Evolutionary conservation across 2,113 vertebrate genomes (phyloP).

Genomic region (Nycticorax nycticorax): DNA sequence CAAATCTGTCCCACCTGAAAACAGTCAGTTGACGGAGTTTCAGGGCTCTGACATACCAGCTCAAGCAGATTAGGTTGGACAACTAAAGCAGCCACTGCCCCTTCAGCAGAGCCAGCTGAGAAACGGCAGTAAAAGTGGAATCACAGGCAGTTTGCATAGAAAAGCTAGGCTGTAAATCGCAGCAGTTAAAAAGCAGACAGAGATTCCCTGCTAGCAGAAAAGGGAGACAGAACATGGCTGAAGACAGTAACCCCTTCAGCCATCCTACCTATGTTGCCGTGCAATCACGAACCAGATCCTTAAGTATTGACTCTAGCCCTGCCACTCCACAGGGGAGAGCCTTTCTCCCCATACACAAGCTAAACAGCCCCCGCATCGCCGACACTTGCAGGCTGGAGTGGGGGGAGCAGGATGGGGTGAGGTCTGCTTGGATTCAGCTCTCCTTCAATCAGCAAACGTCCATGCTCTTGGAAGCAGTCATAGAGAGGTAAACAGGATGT

Average conservation of each 20-base stretch:
- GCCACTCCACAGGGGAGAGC: background rate
- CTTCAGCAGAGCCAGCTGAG: background rate
- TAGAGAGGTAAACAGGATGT: conserved; percentile 56
- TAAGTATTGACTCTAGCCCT: background rate
- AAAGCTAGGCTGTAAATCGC: conserved; percentile 42
- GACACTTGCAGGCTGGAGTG: background rate
- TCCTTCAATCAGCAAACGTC: background rate
- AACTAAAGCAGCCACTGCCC: background rate
- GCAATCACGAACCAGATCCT: background rate
- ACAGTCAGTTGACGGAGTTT: background rate
- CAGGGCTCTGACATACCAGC: background rate
- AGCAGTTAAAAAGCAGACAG: conserved; percentile 46
- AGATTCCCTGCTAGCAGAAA: conserved; percentile 18
- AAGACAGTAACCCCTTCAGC: conserved; percentile 57
- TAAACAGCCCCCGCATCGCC: background rate
- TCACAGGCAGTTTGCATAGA: conserved; percentile 11
- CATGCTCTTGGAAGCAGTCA: background rate
- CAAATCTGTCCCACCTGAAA: conserved; percentile 21
- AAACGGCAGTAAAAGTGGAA: conserved; percentile 18
- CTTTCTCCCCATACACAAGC: background rate
- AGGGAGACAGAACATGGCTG: background rate
- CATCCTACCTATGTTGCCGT: background rate
- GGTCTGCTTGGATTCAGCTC: background rate
- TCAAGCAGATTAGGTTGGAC: background rate
- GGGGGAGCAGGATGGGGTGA: background rate